Base-by-base conservation (phyloP, 64 coral and sea anemone genomes). In the Pachyseris speciosa region DNA sequence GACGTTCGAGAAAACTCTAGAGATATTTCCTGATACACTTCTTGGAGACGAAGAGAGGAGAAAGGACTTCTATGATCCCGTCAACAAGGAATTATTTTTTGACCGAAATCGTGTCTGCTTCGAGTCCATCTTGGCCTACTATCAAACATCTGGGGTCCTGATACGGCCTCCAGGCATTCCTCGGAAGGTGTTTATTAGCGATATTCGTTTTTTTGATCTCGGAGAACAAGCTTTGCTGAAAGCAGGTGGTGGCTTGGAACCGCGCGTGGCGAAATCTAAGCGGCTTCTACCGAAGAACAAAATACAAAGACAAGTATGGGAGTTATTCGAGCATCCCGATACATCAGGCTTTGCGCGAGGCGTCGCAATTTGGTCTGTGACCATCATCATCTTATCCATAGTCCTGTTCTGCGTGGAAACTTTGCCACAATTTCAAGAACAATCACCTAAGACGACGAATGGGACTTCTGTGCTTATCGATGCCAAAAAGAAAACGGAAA, bases 381-480 rank as follows among this genome's bases (percentile, higher is more conserved):
- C 68, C 22, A 73, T 99, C 4, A 99, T 99, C 30, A 75, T 99
- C 12, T 59, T 99, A 71, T 99, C 97, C 13, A 95, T 99, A 43
- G 87, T 95, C 44, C 68, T 99, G 58, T 99, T 99, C 48, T 99
- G 97, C 30, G 84, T 99, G 5, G 97, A 99, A 80, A 99, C 97
- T 58, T 83, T 99, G 29, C 97, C 97, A 19, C 72, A 89, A 69
- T 99, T 95, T 75, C 97, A 93, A 48, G 68, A 74, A 33, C 30
- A 60, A 24, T 86, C 79, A 32, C 20, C 49, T 24, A n/a, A 67
- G 31, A 81, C 26, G 43, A 72, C 52, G 17, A 83, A 69, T 13
- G 78, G 61, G 5, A 58, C 74, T 30, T 80, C 43, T 19, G 60
- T 4, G 11, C 37, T 65, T 0, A 25, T 48, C 16, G 29, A 42